These are phyloP conservation scores for Drosophila kikkawai DNA, from an alignment of 1,140 invertebrate species.

Conservation along the genomic window DNA sequence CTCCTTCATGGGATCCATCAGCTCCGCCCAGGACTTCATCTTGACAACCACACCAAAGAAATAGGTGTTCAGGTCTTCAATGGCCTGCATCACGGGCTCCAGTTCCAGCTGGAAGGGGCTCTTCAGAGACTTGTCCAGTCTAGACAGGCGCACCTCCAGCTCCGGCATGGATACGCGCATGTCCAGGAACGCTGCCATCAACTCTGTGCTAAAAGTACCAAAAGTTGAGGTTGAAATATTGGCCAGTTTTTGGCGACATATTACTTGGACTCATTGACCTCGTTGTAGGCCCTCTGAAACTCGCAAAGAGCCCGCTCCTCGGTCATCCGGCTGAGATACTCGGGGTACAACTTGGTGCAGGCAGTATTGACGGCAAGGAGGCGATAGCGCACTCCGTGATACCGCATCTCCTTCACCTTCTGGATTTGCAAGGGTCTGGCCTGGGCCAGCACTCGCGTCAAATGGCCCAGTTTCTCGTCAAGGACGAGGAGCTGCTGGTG, in stretches of 20 bases:
- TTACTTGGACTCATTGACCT: slow-evolving; percentile 60
- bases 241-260: background rate
- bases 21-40: slow-evolving; percentile 58
- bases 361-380: slow-evolving; percentile 31
- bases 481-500: slow-evolving; percentile 59
- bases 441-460: slow-evolving; percentile 21
- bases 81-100: slow-evolving; percentile 37
- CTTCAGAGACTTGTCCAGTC: slow-evolving; percentile 43
- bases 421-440: slow-evolving; percentile 50
- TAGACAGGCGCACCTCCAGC: slow-evolving; percentile 36
- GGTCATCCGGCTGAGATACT: slow-evolving; percentile 60
- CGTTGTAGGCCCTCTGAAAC: slow-evolving; percentile 60
- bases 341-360: slow-evolving; percentile 62
- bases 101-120: slow-evolving; percentile 46
- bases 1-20: slow-evolving; percentile 65
- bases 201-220: slow-evolving; percentile 4
- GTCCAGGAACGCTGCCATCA: slow-evolving; percentile 24
- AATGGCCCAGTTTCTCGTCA: slow-evolving; percentile 16
- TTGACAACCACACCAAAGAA: slow-evolving; percentile 64
- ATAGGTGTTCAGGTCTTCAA: slow-evolving; percentile 59
- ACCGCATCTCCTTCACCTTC: slow-evolving; percentile 56
- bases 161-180: slow-evolving; percentile 45
- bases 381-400: slow-evolving; percentile 60
- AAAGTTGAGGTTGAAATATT: background rate
- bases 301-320: slow-evolving; percentile 59